phyloP scores from a whole-genome alignment of 2,888 invertebrate genomes.

The Cryptocephalus moraei region DNA sequence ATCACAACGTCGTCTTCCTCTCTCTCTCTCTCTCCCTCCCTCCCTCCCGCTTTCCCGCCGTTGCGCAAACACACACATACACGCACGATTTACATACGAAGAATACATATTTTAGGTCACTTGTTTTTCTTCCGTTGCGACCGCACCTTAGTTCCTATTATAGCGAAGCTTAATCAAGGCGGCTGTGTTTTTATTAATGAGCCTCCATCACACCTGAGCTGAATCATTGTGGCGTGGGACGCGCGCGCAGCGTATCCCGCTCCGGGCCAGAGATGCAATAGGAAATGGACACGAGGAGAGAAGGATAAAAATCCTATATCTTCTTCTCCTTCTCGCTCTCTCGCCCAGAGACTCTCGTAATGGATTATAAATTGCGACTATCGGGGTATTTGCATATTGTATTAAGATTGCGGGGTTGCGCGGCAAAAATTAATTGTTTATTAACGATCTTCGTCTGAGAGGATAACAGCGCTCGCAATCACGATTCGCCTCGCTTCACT shows the following conservation, averaged over 20 bases:
- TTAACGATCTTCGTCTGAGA: constrained; percentile 20
- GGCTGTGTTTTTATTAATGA: constrained; percentile 38
- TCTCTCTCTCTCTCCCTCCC: not conserved
- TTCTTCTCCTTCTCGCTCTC: constrained; percentile 11
- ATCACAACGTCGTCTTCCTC: not conserved
- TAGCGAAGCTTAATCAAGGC: constrained; percentile 37
- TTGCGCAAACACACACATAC: not conserved
- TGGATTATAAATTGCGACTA: constrained; percentile 17
- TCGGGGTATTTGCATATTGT: constrained; percentile 15
- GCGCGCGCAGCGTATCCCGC: constrained; percentile 1
- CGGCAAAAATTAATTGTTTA: constrained; percentile 21
- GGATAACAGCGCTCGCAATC: too few species aligned
- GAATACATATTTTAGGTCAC: not conserved
- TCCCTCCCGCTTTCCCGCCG: not conserved
- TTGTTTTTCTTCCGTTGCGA: not conserved
- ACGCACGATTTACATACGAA: not conserved
- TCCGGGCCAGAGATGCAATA: constrained; percentile 11
- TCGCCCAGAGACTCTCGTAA: constrained; percentile 15
- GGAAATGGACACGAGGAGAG: constrained; percentile 11
- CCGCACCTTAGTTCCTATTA: constrained; percentile 36
- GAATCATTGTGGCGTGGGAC: constrained; percentile 28
- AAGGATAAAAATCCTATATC: constrained; percentile 4
- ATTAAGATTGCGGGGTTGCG: constrained; percentile 9
- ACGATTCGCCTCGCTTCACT: too few species aligned
- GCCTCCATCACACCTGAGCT: constrained; percentile 36